Conservation (phyloP, 2,888 invertebrate genomes). For the Dolomedes plantarius region DNA sequence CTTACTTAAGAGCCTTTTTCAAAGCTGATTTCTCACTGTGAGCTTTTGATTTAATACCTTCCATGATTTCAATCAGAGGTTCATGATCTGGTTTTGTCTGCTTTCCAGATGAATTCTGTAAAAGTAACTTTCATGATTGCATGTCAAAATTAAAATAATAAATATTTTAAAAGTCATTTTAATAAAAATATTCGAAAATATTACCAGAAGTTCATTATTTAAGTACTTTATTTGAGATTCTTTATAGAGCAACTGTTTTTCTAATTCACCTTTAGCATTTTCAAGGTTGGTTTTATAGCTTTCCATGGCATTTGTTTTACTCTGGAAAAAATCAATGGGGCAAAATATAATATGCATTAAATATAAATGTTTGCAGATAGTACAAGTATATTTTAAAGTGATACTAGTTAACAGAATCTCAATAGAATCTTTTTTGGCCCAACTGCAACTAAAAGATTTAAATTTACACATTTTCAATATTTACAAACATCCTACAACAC, state of each 20-base stretch:
- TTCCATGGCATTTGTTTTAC: constrained; percentile 32
- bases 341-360: too few species aligned
- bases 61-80: constrained; percentile 48
- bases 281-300: constrained; percentile 57
- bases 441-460: too few species aligned
- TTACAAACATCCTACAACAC: too few species aligned
- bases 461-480: too few species aligned
- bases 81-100: constrained; percentile 1
- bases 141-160: not conserved
- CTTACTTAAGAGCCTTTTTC: constrained; percentile 60
- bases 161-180: not conserved
- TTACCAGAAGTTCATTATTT: constrained; percentile 19
- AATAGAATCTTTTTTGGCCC: too few species aligned
- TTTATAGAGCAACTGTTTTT: constrained; percentile 26
- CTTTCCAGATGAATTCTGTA: not conserved
- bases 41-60: constrained; percentile 30
- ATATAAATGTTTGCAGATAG: too few species aligned
- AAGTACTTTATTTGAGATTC: constrained; percentile 46
- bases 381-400: too few species aligned
- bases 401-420: too few species aligned
- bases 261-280: constrained; percentile 31
- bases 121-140: not conserved
- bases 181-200: not conserved
- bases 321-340: too few species aligned
- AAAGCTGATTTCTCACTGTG: constrained; percentile 53